A percentile compares a stretch with the other conserved stretches of the same genome.
Conservation (phyloP, 2,113 vertebrate species). For the Syngnathus floridae region DNA sequence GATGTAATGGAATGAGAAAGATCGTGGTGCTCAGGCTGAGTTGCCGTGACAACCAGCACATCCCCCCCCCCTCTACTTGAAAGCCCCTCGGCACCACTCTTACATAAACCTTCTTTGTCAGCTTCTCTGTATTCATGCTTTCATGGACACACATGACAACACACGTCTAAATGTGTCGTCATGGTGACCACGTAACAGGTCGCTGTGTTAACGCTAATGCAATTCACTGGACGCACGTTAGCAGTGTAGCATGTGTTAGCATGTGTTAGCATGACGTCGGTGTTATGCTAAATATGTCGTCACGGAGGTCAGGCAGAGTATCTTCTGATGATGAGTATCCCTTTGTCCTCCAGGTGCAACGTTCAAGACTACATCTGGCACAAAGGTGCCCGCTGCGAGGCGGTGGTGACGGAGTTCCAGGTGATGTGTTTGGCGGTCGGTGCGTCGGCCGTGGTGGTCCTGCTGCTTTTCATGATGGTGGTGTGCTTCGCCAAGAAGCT, state of each 20-base stretch:
- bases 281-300: not conserved
- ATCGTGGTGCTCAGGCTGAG: constrained; percentile 40
- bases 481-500: constrained; percentile 99
- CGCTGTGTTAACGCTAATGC: not conserved
- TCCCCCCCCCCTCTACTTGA: constrained; percentile 22
- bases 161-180: not conserved
- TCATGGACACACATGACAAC: constrained; percentile 6
- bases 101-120: constrained; percentile 49
- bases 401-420: constrained; percentile 97
- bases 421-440: constrained; percentile 94
- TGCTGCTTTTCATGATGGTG: constrained; percentile 96
- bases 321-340: not conserved
- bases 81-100: constrained; percentile 15
- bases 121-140: constrained; percentile 16
- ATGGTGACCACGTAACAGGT: not conserved
- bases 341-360: constrained; percentile 79
- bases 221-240: no score
- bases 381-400: constrained; percentile 90
- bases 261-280: no score
- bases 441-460: constrained; percentile 82
- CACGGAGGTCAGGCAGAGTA: not conserved
- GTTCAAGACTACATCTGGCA: constrained; percentile 98
- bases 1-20: constrained; percentile 50
- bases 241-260: not conserved
- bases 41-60: constrained; percentile 52